Conservation (phyloP, 1,140 invertebrate species). For the Drosophila aff. region DNA sequence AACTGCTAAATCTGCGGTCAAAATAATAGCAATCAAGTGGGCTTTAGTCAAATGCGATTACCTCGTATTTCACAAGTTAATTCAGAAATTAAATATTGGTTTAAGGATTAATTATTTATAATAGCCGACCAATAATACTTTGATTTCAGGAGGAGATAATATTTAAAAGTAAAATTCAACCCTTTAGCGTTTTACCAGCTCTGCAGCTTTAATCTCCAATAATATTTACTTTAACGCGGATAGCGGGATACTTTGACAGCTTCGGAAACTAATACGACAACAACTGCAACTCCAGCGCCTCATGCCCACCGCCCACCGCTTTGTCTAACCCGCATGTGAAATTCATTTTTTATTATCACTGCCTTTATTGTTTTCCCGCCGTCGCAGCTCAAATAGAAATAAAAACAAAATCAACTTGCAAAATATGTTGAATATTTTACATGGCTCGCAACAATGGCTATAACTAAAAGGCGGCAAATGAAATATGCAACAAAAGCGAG, state of each 20-base stretch:
- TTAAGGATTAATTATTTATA: background rate
- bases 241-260: conserved; percentile 23
- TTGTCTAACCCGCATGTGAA: conserved; percentile 56
- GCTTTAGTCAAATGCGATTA: background rate
- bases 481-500: conserved; percentile 81
- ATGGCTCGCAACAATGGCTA: conserved; percentile 61
- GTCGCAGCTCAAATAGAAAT: conserved; percentile 43
- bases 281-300: conserved; percentile 13
- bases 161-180: background rate
- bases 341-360: conserved; percentile 82
- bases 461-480: conserved; percentile 80
- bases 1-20: conserved; percentile 7
- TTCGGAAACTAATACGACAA: conserved; percentile 37
- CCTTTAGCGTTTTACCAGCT: background rate
- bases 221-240: conserved; percentile 37
- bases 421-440: conserved; percentile 83
- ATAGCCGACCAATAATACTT: background rate
- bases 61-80: background rate
- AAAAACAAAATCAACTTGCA: conserved; percentile 72
- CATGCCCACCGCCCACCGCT: background rate
- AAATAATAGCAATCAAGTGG: background rate
- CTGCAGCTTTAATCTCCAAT: background rate
- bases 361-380: conserved; percentile 59
- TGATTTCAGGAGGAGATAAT: background rate
- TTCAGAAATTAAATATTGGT: background rate